phyloP scores from a whole-genome alignment of 2,888 invertebrate species.

The Hypolimnas misippus region DNA sequence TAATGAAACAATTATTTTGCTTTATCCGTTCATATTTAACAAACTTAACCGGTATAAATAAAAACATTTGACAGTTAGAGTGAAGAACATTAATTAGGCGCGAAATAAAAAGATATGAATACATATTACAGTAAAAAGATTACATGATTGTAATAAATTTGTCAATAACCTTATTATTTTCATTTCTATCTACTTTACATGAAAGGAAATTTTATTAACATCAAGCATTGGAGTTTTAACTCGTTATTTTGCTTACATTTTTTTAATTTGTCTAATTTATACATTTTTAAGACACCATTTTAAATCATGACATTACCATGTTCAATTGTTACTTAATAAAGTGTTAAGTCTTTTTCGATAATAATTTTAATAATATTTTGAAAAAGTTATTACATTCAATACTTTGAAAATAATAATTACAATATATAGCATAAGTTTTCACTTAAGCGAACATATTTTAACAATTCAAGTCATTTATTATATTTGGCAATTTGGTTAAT shows the following conservation, averaged over 20 bases:
- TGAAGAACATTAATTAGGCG: slow-evolving; percentile 33
- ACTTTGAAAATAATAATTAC: too few species aligned
- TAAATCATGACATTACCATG: background rate
- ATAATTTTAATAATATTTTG: background rate
- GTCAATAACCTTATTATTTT: slow-evolving; percentile 8
- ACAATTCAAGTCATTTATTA: background rate
- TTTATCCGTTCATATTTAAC: slow-evolving; percentile 45
- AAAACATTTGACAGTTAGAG: slow-evolving; percentile 39
- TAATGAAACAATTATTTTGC: slow-evolving; percentile 40
- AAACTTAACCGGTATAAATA: slow-evolving; percentile 42
- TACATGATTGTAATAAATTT: slow-evolving; percentile 27
- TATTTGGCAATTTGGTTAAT: background rate
- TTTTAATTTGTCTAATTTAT: background rate
- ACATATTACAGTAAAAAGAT: slow-evolving; percentile 24
- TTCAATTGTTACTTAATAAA: background rate
- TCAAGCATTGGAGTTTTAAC: background rate
- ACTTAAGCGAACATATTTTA: background rate
- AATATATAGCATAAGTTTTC: background rate
- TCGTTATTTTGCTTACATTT: background rate
- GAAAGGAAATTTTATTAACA: slow-evolving; percentile 11
- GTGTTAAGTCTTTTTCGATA: background rate
- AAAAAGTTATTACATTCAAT: background rate
- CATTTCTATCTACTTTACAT: slow-evolving; percentile 9
- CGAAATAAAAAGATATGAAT: slow-evolving; percentile 19
- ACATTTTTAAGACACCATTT: background rate